These are phyloP conservation scores for Lagopus muta DNA, from an alignment of 2,113 vertebrate species.

Conservation along the genomic window DNA sequence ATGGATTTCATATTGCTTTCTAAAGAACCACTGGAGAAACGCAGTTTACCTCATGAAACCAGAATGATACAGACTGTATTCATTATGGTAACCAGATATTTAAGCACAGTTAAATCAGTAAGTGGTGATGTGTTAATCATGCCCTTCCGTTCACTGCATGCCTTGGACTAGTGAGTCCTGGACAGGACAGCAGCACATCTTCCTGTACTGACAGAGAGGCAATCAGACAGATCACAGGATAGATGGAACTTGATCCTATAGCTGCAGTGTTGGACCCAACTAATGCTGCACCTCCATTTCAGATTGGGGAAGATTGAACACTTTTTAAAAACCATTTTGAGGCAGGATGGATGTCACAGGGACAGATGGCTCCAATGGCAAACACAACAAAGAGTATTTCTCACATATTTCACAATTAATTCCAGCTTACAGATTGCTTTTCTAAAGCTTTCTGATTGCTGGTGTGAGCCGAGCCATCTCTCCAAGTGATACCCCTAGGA, in stretches of 20 bases:
- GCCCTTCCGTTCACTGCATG: neutral
- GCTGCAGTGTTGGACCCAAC: neutral
- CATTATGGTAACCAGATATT: neutral
- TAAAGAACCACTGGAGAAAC: neutral
- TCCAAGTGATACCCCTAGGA: neutral
- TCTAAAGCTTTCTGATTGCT: neutral
- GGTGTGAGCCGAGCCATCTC: neutral
- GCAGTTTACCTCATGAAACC: neutral
- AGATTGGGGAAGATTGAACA: too few relatives aligned
- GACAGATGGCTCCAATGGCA: neutral
- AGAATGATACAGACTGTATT: neutral
- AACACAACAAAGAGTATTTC: neutral
- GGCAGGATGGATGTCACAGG: accelerated
- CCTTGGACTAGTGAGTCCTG: neutral
- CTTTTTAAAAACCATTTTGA: neutral
- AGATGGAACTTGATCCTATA: neutral
- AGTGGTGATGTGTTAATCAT: neutral
- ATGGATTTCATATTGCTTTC: neutral
- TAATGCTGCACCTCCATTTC: neutral
- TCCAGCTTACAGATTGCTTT: neutral
- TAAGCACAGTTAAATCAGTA: neutral
- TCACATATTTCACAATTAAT: neutral
- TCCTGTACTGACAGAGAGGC: neutral
- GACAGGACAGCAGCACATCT: neutral
- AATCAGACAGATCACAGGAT: neutral